phyloP scores from a whole-genome alignment of 2,113 vertebrate genomes.

The Actinemys pallida region DNA sequence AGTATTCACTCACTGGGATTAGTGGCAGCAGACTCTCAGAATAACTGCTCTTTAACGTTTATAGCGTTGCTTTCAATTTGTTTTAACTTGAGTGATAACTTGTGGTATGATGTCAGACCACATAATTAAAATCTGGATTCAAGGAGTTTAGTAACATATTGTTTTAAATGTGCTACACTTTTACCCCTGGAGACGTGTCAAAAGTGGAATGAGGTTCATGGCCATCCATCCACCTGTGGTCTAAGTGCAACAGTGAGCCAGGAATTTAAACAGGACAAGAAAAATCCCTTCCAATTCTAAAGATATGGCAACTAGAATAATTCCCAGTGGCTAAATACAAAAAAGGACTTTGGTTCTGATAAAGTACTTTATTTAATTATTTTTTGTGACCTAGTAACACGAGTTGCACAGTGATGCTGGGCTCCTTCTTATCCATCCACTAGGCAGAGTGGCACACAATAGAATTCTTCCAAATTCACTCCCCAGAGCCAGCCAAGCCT shows the following conservation, averaged over 20 bases:
- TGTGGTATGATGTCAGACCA: neutral
- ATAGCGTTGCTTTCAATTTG: neutral
- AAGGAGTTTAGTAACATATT: neutral
- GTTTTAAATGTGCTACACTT: neutral
- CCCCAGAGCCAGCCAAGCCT: neutral
- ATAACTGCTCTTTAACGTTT: neutral
- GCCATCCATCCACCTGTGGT: neutral
- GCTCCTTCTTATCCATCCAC: neutral
- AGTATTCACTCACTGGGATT: conserved; percentile 4
- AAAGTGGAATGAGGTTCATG: neutral
- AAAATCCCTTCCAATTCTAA: neutral
- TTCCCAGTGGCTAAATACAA: neutral
- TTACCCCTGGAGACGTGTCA: neutral
- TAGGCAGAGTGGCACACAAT: neutral
- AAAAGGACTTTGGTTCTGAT: neutral
- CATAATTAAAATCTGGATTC: neutral
- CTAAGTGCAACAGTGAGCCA: neutral
- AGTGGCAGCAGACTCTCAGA: neutral
- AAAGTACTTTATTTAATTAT: neutral
- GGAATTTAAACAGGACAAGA: neutral
- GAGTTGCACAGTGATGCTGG: neutral
- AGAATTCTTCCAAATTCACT: neutral
- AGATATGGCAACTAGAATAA: neutral
- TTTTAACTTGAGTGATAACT: neutral
- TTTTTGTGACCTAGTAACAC: neutral